Conservation (phyloP, 2,113 vertebrate species). For the Cyanistes caeruleus region DNA sequence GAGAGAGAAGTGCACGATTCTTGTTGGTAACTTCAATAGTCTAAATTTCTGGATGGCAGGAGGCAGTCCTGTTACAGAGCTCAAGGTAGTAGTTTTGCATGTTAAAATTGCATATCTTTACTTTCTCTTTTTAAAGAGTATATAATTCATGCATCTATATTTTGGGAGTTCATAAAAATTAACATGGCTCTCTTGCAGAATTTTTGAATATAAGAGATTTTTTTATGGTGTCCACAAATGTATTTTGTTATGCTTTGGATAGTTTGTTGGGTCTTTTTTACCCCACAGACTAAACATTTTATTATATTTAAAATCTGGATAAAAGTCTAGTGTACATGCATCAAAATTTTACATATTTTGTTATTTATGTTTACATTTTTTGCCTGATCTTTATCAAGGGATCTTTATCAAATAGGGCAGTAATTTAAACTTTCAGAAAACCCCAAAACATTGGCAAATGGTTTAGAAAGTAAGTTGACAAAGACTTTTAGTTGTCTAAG, state of each 20-base stretch:
- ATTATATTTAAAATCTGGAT: not conserved
- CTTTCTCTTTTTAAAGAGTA: not conserved
- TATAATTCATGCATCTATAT: not conserved
- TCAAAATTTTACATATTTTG: not conserved
- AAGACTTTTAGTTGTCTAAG: not conserved
- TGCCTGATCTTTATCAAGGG: not conserved
- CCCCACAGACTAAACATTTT: accelerated
- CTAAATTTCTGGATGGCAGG: not conserved
- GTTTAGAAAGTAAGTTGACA: not conserved
- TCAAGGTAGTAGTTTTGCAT: not conserved
- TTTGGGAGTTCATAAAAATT: not conserved
- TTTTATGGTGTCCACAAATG: not conserved
- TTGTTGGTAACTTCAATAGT: constrained; percentile 3
- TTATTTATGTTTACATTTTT: not conserved
- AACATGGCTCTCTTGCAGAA: not conserved
- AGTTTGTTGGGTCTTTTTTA: not conserved
- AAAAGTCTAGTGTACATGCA: not conserved
- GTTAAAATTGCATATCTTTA: not conserved
- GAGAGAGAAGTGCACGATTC: not conserved
- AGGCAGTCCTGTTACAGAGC: not conserved
- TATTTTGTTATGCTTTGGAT: not conserved
- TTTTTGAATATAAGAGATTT: not conserved
- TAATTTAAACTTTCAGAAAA: not conserved
- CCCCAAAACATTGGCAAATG: not conserved
- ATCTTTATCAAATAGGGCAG: not conserved